Percentiles rank a stretch among this genome's conserved stretches.
Conservation (phyloP, 2,113 vertebrate genomes). For the Piprites chloris region DNA sequence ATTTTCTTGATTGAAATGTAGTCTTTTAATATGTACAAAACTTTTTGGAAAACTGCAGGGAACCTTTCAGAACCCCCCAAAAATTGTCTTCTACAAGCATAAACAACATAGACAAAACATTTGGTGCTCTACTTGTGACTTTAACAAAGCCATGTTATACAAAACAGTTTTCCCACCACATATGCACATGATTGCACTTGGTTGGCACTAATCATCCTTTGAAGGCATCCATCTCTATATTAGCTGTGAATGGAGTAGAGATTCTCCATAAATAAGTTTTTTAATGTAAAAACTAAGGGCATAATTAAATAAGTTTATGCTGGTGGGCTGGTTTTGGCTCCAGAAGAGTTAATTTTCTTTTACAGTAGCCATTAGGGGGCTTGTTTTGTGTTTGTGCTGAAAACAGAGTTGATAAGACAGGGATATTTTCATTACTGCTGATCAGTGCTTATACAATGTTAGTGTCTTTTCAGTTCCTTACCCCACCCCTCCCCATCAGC, state of each 20-base stretch:
- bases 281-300: background rate
- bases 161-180: background rate
- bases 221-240: background rate
- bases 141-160: background rate
- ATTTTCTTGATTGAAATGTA: background rate
- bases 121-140: background rate
- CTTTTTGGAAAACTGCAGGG: background rate
- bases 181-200: background rate
- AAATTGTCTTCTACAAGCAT: background rate
- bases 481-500: background rate
- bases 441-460: fast-evolving
- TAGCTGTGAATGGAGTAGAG: background rate
- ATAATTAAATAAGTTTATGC: background rate
- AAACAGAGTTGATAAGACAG: background rate
- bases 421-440: background rate
- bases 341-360: background rate
- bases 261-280: background rate
- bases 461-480: background rate
- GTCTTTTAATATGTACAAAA: background rate
- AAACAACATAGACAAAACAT: background rate
- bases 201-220: background rate
- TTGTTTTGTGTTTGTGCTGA: background rate
- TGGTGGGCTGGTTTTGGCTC: background rate
- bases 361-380: background rate
- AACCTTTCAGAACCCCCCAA: background rate